phyloP scores from a whole-genome alignment of 2,113 vertebrate genomes.

The Crotophaga sulcirostris region DNA sequence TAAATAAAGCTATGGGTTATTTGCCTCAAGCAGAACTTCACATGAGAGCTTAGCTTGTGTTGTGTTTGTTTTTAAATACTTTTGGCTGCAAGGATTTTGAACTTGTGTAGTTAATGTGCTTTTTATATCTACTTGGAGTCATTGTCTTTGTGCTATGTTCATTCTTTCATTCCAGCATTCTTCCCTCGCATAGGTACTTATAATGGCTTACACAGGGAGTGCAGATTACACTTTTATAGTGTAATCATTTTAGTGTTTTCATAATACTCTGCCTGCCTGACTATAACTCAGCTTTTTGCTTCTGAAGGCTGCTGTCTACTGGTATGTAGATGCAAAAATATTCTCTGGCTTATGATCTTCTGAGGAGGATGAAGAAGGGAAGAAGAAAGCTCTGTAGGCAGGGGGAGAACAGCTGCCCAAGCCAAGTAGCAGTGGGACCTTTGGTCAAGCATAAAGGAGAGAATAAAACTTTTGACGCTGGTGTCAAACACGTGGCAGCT shows the following conservation, averaged over 20 bases:
- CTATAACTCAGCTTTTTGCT: not conserved
- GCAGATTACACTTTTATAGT: not conserved
- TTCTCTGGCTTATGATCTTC: not conserved
- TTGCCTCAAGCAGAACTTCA: not conserved
- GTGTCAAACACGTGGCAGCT: not conserved
- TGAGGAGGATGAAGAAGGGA: not conserved
- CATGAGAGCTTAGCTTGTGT: not conserved
- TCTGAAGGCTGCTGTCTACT: not conserved
- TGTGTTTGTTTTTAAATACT: not conserved
- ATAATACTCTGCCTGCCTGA: not conserved
- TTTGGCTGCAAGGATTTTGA: not conserved
- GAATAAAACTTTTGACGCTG: not conserved
- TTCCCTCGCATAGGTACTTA: not conserved
- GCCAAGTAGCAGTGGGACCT: not conserved
- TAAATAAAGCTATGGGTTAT: not conserved
- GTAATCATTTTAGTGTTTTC: not conserved
- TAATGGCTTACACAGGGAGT: not conserved
- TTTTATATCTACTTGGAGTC: not conserved
- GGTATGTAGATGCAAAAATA: not conserved
- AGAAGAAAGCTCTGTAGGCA: not conserved
- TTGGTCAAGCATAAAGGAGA: not conserved
- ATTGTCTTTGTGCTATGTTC: not conserved
- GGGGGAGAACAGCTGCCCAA: not conserved
- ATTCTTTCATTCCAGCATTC: not conserved
- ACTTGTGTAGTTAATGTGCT: not conserved